phyloP scores from a whole-genome alignment of 2,888 invertebrate genomes.

The Limnephilus rhombicus region DNA sequence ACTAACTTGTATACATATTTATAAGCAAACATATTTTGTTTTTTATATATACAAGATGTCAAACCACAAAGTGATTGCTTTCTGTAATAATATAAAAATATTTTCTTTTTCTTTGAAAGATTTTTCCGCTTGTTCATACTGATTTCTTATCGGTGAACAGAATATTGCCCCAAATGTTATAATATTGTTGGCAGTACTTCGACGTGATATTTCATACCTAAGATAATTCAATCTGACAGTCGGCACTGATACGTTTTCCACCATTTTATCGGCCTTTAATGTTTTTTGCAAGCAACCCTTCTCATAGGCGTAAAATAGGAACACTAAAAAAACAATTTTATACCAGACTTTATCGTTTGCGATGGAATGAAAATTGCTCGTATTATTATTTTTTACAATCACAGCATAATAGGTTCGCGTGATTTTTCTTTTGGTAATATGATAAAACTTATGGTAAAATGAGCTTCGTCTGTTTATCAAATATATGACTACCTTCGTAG shows the following conservation, averaged over 20 bases:
- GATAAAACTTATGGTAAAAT: not conserved
- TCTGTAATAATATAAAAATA: no score
- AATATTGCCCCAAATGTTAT: not conserved
- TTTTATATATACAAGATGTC: no score
- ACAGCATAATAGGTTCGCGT: not conserved
- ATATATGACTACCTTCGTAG: not conserved
- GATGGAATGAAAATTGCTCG: not conserved
- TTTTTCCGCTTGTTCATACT: no score
- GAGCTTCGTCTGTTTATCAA: not conserved
- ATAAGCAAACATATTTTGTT: no score
- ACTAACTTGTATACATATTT: no score
- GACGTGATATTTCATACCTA: slow-evolving; percentile 14
- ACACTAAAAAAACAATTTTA: slow-evolving; percentile 2
- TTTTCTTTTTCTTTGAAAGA: no score
- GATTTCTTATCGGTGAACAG: not conserved
- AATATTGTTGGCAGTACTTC: not conserved
- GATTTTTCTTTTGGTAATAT: not conserved
- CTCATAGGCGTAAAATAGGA: not conserved
- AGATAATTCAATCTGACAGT: slow-evolving; percentile 39
- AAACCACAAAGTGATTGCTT: no score
- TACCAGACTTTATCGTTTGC: not conserved
- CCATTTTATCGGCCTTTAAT: slow-evolving; percentile 21
- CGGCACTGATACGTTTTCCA: slow-evolving; percentile 15
- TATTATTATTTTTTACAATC: not conserved
- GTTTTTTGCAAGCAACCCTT: slow-evolving; percentile 24